These are phyloP conservation scores for Nomada goodeniana DNA, from an alignment of 2,888 invertebrate genomes.

Conservation along the genomic window DNA sequence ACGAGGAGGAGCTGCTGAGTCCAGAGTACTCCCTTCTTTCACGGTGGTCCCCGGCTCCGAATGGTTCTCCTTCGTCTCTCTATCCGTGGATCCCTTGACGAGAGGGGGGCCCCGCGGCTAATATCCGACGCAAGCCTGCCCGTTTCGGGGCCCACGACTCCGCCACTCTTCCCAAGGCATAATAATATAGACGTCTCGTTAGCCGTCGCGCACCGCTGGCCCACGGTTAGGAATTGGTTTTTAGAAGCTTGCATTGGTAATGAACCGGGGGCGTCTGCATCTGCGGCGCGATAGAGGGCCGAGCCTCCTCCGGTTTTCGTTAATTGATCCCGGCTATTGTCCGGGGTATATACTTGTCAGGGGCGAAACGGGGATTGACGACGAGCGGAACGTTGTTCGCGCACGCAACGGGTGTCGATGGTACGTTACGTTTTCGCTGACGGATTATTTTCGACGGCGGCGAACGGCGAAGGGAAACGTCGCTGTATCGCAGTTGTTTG, in stretches of 20 bases:
- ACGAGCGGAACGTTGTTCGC: no score
- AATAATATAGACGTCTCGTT: conserved; percentile 84
- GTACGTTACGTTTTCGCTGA: no score
- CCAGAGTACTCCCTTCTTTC: conserved; percentile 78
- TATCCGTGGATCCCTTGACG: conserved; percentile 73
- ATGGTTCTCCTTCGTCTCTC: conserved; percentile 76
- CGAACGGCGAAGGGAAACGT: no score
- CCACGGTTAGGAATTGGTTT: conserved; percentile 78
- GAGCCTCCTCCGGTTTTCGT: neutral
- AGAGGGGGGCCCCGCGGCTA: conserved; percentile 74
- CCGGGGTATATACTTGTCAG: neutral
- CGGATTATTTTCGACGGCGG: no score
- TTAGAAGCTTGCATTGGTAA: conserved; percentile 81
- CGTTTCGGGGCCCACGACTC: conserved; percentile 66
- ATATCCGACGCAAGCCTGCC: conserved; percentile 73
- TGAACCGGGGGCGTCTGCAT: conserved; percentile 69
- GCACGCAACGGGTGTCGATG: no score
- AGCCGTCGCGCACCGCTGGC: conserved; percentile 72
- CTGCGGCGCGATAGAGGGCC: conserved; percentile 53
- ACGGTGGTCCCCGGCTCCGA: conserved; percentile 80
- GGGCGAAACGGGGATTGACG: neutral
- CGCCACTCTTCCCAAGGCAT: conserved; percentile 71
- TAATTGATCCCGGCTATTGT: conserved; percentile 30
- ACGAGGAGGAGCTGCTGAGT: conserved; percentile 73
- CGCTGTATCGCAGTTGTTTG: no score